phyloP scores from a whole-genome alignment of 2,888 invertebrate genomes.

The Drosophila pullipes region DNA sequence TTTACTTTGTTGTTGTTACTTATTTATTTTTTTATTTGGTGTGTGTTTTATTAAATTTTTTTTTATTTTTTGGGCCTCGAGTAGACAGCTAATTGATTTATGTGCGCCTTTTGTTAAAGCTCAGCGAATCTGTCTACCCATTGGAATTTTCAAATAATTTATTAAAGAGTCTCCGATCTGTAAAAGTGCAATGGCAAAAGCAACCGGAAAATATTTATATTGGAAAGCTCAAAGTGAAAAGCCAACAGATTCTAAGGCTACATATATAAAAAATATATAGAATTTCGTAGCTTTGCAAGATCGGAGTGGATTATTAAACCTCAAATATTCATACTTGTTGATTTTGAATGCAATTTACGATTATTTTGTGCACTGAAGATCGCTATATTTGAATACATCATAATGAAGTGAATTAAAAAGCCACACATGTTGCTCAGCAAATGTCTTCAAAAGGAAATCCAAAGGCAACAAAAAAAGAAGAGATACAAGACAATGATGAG shows the following conservation, averaged over 20 bases:
- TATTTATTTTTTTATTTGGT: conserved; percentile 18
- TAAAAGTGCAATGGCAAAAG: conserved; percentile 44
- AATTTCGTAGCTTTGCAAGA: background rate
- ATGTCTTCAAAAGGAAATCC: conserved; percentile 44
- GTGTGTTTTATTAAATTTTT: conserved; percentile 10
- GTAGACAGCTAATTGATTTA: conserved; percentile 79
- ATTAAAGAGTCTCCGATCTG: conserved; percentile 45
- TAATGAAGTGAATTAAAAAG: conserved; percentile 76
- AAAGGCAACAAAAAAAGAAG: background rate
- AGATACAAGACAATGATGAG: conserved; percentile 47
- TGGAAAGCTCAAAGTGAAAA: background rate
- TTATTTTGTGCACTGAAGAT: conserved; percentile 5
- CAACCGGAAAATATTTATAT: background rate
- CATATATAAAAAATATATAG: no score
- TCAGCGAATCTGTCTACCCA: conserved; percentile 63
- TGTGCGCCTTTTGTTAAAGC: conserved; percentile 76
- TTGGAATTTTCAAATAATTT: conserved; percentile 69
- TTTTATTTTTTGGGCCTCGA: conserved; percentile 24
- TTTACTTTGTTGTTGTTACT: conserved; percentile 74
- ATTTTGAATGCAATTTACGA: background rate
- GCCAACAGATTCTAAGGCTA: no score
- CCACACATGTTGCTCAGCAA: conserved; percentile 76
- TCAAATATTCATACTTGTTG: no score
- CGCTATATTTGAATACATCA: conserved; percentile 57
- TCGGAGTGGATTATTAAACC: background rate